Conservation (phyloP, 2,888 invertebrate genomes). For the Odontothrips loti region DNA sequence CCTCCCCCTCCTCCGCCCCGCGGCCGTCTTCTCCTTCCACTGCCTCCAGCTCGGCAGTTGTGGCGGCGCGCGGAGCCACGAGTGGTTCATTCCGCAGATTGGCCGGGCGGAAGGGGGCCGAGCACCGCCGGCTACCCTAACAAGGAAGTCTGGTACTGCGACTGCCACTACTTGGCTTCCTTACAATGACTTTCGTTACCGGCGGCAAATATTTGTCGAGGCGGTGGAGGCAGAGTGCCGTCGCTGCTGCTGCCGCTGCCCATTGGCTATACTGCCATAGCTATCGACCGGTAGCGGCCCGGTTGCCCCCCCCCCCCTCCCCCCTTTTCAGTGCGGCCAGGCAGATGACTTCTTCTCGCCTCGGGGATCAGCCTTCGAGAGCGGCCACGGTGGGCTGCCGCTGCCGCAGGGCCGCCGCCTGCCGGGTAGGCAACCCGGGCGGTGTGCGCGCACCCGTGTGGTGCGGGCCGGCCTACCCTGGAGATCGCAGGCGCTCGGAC, state of each 20-base stretch:
- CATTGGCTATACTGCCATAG: no score
- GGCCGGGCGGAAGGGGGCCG: not conserved
- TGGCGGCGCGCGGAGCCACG: not conserved
- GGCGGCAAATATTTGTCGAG: not conserved
- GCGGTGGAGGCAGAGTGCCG: not conserved
- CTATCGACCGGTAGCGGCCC: not conserved
- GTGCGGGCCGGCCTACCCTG: no score
- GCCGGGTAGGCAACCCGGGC: no score
- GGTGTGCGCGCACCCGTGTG: no score
- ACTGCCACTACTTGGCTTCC: not conserved
- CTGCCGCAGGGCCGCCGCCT: no score
- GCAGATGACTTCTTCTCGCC: no score
- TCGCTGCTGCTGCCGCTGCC: no score
- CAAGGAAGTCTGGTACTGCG: not conserved
- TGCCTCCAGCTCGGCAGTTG: not conserved
- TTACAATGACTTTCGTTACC: constrained; percentile 17
- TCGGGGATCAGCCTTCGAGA: no score
- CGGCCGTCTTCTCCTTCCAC: not conserved
- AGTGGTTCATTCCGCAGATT: no score
- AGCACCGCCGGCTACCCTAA: not conserved
- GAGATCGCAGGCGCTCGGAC: no score
- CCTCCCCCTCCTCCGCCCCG: not conserved
- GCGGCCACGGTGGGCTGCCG: no score
- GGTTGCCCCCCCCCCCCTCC: not conserved
- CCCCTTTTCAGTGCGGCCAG: no score